phyloP scores from a whole-genome alignment of 2,113 vertebrate species.

The Carassius gibelio region DNA sequence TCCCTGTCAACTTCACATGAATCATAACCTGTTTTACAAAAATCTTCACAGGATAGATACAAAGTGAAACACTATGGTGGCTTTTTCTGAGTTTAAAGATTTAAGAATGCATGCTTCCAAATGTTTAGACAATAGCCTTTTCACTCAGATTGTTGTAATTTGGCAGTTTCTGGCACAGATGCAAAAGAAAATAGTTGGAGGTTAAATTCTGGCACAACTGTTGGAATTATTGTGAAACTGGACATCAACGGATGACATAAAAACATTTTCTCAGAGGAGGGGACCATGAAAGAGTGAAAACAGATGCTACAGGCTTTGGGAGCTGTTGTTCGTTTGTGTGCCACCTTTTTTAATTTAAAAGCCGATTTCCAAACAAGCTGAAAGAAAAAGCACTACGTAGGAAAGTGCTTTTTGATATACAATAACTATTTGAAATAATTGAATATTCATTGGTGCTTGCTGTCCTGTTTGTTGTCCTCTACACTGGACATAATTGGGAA shows the following conservation, averaged over 20 bases:
- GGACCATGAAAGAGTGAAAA: not conserved
- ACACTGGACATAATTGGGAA: not conserved
- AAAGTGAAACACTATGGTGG: no score
- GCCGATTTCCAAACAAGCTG: not conserved
- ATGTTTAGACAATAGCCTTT: not conserved
- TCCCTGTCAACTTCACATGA: not conserved
- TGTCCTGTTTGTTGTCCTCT: not conserved
- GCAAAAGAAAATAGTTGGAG: not conserved
- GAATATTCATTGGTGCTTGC: not conserved
- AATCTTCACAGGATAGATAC: not conserved
- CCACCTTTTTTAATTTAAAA: not conserved
- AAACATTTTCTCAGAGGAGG: slow-evolving; percentile 12
- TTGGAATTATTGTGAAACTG: not conserved
- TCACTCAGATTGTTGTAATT: not conserved
- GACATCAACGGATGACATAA: not conserved
- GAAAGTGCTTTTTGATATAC: not conserved
- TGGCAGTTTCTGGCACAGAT: not conserved
- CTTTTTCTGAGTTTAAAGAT: not conserved
- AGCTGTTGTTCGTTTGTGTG: not conserved
- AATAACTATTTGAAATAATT: not conserved
- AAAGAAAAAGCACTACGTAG: not conserved
- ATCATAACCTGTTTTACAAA: not conserved
- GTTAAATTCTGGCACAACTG: not conserved
- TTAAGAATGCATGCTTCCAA: not conserved
- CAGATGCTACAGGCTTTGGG: not conserved